Evolutionary conservation across 2,113 vertebrate species (phyloP), one percentile per base, ranked within the genome.

Genomic region (Clarias magur): DNA sequence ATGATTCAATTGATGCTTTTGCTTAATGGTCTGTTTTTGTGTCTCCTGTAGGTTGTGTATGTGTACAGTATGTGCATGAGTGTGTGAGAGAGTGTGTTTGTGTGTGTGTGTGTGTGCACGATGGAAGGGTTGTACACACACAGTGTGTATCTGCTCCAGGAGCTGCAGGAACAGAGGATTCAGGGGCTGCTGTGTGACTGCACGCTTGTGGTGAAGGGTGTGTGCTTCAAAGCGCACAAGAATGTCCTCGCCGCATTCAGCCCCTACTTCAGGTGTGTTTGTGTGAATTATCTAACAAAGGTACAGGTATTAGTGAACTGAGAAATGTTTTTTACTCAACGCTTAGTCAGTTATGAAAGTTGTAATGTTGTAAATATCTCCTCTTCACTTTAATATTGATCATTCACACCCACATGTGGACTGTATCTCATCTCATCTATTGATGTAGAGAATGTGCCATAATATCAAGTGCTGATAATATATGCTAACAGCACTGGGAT

Each of bases 191-290:
- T 99, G 13, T 99, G 98, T 82, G 98, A 99, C 94, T 99, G 98
- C 92, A 97, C 97, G 96, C 91, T 99, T 92, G 97, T 99, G 93
- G 98, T 99, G 59, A 97, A 97, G 91, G 97, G 97, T 0, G 98
- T 99, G 88, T 98, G 97, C 92, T 99, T 99, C 91, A 99, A 99
- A 93, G 98, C 98, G 0, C 98, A 99, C 90, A 99, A 99, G 93
- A 99, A 99, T 25, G 98, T 99, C 0, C 94, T 99, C 42, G 98
- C 98, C 15, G 97, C 98, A 17, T 99, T 99, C 93, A 99, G 98
- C 90, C 96, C 97, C 0, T 97, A 98, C 86, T 99, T 99, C 94
- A 97, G 98, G 98, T 82, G 21, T 53, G 79, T 73, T 10, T 67
- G n/a, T 42, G 42, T 60, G 13, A 54, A 65, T 57, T 21, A 48